A percentile compares a stretch with the other conserved stretches of the same genome.
These are phyloP conservation scores for Eupeodes corollae DNA, from an alignment of 1,140 invertebrate genomes.

Conservation along the genomic window DNA sequence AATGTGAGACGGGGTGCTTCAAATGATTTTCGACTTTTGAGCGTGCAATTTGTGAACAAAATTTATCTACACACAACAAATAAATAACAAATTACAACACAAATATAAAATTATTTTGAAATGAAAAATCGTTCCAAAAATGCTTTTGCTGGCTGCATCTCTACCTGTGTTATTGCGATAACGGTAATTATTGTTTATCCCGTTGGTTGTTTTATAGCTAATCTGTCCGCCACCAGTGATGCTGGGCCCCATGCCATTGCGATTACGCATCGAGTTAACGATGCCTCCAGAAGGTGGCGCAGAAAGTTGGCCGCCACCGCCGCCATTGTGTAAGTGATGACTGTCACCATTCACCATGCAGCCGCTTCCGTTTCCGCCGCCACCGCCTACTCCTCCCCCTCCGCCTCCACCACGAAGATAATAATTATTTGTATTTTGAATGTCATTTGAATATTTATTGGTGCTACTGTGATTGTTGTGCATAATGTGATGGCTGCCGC, in stretches of 20 bases:
- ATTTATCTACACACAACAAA: no score
- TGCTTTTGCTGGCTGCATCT: conserved; percentile 19
- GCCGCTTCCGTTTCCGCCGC: neutral
- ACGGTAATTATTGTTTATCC: conserved; percentile 37
- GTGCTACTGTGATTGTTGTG: neutral
- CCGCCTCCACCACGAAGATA: neutral
- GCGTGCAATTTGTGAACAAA: no score
- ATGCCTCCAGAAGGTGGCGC: neutral
- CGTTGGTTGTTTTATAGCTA: conserved; percentile 25
- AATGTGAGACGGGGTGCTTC: no score
- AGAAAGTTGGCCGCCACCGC: neutral
- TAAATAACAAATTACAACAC: no score
- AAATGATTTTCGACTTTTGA: no score
- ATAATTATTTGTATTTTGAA: neutral
- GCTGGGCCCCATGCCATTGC: conserved; percentile 15
- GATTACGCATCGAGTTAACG: conserved; percentile 19
- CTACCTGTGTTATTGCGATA: conserved; percentile 32
- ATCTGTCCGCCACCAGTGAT: conserved; percentile 13
- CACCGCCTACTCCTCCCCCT: neutral
- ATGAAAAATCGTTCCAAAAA: no score
- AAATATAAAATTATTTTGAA: no score
- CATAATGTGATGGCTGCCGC: neutral
- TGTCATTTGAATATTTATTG: conserved; percentile 1
- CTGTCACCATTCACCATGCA: neutral
- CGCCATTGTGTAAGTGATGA: neutral